Evolutionary conservation across 1,140 invertebrate genomes (phyloP).

Genomic region (Delia radicum): DNA sequence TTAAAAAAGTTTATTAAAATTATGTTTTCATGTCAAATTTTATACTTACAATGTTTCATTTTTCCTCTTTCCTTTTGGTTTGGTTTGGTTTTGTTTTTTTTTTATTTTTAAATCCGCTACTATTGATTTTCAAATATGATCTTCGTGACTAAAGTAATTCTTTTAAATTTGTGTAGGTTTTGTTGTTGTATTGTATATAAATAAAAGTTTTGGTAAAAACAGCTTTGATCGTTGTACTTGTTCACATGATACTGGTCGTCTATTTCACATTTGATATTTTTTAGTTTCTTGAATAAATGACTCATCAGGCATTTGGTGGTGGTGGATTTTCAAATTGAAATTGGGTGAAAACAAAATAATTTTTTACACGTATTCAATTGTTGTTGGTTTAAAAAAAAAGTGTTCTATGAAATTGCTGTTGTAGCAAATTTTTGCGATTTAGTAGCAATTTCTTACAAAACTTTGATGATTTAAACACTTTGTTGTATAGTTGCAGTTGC

Average conservation of each 20-base stretch:
- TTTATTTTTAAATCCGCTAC: neutral
- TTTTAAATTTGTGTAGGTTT: neutral
- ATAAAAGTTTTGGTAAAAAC: constrained; percentile 17
- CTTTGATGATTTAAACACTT: neutral
- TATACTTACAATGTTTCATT: constrained; percentile 38
- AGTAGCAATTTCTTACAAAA: neutral
- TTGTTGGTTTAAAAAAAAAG: neutral
- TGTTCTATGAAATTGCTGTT: neutral
- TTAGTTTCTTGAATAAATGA: neutral
- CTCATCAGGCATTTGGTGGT: neutral
- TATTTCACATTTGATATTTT: neutral
- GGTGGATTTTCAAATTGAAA: neutral
- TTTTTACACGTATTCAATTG: neutral
- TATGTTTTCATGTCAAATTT: no score
- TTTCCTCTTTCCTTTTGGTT: constrained; percentile 19
- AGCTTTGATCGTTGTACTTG: constrained; percentile 30
- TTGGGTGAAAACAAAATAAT: neutral
- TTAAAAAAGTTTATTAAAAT: no score
- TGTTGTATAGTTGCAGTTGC: neutral
- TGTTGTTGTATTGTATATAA: neutral
- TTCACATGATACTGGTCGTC: constrained; percentile 6
- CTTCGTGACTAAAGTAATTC: neutral
- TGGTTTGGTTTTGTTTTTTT: neutral
- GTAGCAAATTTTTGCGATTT: constrained; percentile 5
- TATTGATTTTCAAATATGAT: neutral